These are phyloP conservation scores for Anguilla pacifica DNA, from an alignment of 2,797 vertebrate genomes.

Conservation along the genomic window DNA sequence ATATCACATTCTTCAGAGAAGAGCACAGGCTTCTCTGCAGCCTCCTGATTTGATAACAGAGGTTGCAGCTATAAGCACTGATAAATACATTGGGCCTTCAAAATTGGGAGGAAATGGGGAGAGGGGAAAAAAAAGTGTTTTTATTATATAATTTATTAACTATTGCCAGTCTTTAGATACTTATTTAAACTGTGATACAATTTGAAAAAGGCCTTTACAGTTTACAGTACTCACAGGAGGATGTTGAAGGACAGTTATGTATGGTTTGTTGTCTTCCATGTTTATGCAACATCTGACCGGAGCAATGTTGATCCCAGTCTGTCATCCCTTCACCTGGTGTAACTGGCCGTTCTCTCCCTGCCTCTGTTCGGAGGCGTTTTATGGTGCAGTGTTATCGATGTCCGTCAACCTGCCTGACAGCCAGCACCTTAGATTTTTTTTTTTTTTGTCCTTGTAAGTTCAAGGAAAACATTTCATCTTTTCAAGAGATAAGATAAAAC, in stretches of 20 bases:
- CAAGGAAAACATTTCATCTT: slow-evolving; percentile 73
- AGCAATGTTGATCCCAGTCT: not conserved
- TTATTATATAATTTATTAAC: too few relatives aligned
- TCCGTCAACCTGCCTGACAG: slow-evolving; percentile 61
- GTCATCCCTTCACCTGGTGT: not conserved
- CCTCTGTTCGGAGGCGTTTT: slow-evolving; percentile 35
- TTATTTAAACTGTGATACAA: not conserved
- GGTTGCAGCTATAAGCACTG: not conserved
- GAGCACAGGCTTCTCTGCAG: not conserved
- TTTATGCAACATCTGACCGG: not conserved
- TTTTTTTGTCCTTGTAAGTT: slow-evolving; percentile 71
- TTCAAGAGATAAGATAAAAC: slow-evolving; percentile 72
- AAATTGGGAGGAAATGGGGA: not conserved
- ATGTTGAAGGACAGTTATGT: not conserved
- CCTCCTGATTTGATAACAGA: not conserved
- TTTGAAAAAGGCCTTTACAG: not conserved
- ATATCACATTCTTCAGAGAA: not conserved
- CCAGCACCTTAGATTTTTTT: slow-evolving; percentile 61
- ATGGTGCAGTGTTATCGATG: slow-evolving; percentile 65
- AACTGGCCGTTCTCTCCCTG: not conserved
- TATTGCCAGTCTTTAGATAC: not conserved
- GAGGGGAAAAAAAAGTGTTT: too few relatives aligned
- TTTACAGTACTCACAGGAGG: not conserved
- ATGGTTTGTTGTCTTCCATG: not conserved
- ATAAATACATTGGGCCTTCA: not conserved